phyloP scores from a whole-genome alignment of 1,140 invertebrate genomes.

The Cephus cinctus region DNA sequence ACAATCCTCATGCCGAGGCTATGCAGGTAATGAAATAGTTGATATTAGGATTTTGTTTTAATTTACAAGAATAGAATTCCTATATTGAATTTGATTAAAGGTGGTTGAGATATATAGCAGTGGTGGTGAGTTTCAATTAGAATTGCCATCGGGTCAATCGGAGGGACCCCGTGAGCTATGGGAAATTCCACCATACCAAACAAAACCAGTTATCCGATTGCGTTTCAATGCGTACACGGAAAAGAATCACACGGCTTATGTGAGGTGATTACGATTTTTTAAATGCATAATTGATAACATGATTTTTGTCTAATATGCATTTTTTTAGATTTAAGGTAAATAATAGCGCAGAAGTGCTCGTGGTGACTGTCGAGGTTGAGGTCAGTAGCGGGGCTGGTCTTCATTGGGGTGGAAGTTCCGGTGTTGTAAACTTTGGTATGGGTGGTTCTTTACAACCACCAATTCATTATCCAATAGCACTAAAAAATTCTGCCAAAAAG shows the following conservation, averaged over 20 bases:
- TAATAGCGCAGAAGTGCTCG: conserved; percentile 66
- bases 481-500: conserved; percentile 73
- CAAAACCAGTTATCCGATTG: conserved; percentile 85
- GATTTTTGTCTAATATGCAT: conserved; percentile 3
- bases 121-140: conserved; percentile 87
- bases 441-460: conserved; percentile 69
- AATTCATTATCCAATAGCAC: conserved; percentile 63
- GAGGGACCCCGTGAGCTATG: conserved; percentile 81
- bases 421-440: conserved; percentile 82
- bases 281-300: conserved; percentile 6
- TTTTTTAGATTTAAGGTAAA: conserved; percentile 68
- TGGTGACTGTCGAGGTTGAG: conserved; percentile 87
- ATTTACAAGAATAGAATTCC: too few species aligned
- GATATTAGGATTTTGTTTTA: neutral
- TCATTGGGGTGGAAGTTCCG: conserved; percentile 69
- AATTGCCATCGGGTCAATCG: conserved; percentile 76
- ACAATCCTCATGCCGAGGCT: conserved; percentile 87
- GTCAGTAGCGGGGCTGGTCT: conserved; percentile 72
- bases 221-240: conserved; percentile 73
- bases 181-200: conserved; percentile 88
- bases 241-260: conserved; percentile 81
- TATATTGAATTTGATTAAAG: conserved; percentile 53
- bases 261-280: too few species aligned
- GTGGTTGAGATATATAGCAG: conserved; percentile 89
- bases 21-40: conserved; percentile 69